Evolutionary conservation across 2,113 vertebrate genomes (phyloP).

Genomic region (Himantopus leucocephalus): DNA sequence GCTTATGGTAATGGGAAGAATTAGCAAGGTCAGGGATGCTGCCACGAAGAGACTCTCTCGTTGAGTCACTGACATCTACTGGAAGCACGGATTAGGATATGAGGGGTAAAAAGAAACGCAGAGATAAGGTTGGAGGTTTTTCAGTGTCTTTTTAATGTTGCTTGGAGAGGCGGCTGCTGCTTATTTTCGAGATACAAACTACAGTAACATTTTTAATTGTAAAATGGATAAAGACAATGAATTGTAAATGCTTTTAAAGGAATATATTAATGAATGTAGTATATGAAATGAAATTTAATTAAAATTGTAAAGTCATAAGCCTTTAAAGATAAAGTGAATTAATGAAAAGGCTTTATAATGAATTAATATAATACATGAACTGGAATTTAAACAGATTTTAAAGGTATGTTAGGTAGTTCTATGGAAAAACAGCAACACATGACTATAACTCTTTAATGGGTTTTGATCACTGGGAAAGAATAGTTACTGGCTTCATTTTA

Average conservation of each 20-base stretch:
- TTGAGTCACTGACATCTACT: not conserved
- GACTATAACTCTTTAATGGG: conserved; percentile 11
- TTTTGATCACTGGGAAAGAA: not conserved
- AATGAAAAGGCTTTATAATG: conserved; percentile 45
- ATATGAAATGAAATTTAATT: conserved; percentile 56
- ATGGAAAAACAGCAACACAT: not conserved
- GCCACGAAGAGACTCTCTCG: not conserved
- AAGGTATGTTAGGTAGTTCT: conserved; percentile 7
- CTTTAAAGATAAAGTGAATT: conserved; percentile 55
- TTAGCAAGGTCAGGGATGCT: not conserved
- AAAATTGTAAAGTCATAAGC: conserved; percentile 35
- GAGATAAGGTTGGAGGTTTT: not conserved
- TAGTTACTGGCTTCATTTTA: not conserved
- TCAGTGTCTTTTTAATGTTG: not conserved
- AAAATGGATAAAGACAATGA: conserved; percentile 28
- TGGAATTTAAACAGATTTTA: conserved; percentile 21
- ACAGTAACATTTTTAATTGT: conserved; percentile 9
- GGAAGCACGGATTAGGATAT: not conserved
- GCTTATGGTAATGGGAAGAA: not conserved
- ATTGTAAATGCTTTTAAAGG: conserved; percentile 33
- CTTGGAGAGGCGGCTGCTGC: not conserved
- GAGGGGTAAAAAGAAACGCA: not conserved
- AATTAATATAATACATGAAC: conserved; percentile 4
- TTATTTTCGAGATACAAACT: not conserved
- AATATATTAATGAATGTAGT: conserved; percentile 19